Evolutionary conservation across 2,797 vertebrate species (phyloP).

Genomic region (Corythornis leucogaster): DNA sequence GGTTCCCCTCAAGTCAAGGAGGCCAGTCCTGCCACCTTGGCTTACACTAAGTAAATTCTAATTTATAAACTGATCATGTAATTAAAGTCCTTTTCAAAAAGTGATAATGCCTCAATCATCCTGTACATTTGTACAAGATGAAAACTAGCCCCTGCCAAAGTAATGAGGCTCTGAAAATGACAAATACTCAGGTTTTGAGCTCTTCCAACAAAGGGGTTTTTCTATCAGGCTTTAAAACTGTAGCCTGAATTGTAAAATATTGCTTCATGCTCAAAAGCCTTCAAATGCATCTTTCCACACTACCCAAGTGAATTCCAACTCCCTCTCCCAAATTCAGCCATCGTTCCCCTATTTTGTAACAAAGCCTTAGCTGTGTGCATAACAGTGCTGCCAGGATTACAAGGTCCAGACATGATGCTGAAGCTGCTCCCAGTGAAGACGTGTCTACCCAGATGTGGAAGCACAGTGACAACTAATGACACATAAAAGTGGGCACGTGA

Average conservation of each 20-base stretch:
- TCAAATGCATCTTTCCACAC: background rate
- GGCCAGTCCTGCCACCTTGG: background rate
- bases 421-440: background rate
- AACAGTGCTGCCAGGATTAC: background rate
- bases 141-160: background rate
- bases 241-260: background rate
- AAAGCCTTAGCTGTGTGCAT: rapidly evolving
- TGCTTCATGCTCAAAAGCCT: background rate
- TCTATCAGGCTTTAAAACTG: background rate
- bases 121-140: background rate
- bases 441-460: background rate
- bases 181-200: conserved; percentile 6
- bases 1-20: background rate
- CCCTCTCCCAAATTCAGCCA: background rate
- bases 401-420: background rate
- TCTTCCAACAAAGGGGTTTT: background rate
- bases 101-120: conserved; percentile 14
- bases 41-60: background rate
- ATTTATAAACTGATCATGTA: conserved; percentile 10
- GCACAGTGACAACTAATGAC: background rate
- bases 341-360: background rate
- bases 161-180: conserved; percentile 15
- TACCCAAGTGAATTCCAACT: background rate
- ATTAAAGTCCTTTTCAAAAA: conserved; percentile 43
- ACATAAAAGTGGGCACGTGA: conserved; percentile 22